These are phyloP conservation scores for Albula glossodonta DNA, from an alignment of 2,113 vertebrate genomes.

Conservation along the genomic window DNA sequence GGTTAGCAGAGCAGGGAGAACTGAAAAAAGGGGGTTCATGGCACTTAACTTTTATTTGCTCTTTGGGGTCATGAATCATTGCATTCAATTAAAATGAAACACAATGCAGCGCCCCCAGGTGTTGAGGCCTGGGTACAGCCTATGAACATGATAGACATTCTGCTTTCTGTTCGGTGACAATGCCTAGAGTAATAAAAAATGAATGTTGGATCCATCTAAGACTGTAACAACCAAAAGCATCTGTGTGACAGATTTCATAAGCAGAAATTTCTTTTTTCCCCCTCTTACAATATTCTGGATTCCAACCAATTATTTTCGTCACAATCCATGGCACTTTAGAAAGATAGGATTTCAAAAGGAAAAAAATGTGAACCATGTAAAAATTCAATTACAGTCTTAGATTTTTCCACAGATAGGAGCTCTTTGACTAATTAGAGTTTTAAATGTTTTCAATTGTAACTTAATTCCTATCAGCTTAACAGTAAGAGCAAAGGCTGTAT, in stretches of 20 bases:
- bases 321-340: neutral
- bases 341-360: neutral
- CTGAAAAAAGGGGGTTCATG: constrained; percentile 42
- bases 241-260: too few species aligned
- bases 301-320: neutral
- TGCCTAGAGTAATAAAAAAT: too few species aligned
- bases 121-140: neutral
- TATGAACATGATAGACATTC: neutral
- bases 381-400: neutral
- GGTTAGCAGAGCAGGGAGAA: constrained; percentile 37
- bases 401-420: neutral
- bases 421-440: neutral
- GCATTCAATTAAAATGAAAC: constrained; percentile 45
- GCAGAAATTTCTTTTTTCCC: too few species aligned
- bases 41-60: constrained; percentile 44
- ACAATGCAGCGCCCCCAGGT: neutral
- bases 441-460: neutral
- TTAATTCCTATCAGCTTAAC: neutral
- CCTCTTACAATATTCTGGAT: neutral
- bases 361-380: neutral
- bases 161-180: neutral
- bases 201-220: too few species aligned
- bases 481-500: neutral
- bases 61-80: constrained; percentile 47
- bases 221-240: too few species aligned